Evolutionary conservation across 2,113 vertebrate species (phyloP), one percentile per base, ranked within the genome.

Genomic region (Panthera tigris): DNA sequence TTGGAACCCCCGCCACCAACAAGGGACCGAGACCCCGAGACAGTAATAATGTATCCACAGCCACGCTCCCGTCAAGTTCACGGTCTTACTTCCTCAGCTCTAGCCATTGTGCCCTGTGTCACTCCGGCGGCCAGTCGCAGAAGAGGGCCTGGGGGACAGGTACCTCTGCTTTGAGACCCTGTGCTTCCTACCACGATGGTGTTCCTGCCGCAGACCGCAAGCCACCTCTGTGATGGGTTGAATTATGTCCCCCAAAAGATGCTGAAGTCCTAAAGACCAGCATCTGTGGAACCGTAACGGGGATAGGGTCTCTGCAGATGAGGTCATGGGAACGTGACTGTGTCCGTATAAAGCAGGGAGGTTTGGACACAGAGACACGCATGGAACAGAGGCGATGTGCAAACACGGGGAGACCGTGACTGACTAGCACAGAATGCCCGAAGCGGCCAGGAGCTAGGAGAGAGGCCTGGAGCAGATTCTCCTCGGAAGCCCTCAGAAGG

Each of bases 11-110:
- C n/a, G 31, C 31, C 29, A 29, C 11, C 50, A 73, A 13, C 5
- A 5, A 74, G 89, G 25, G 66, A 12, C 52, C 0, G 29, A 87
- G 93, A 68, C 18, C 31, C 23, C 3, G 36, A 25, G 31, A 65
- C 8, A 13, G 23, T 16, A 27, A 18, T 13, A 23, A 80, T 0
- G 4, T 2, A 15, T 2, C 27, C 7, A 7, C 0, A 7, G 85
- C 36, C 65, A 13, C 0, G 0, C 1, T 66, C 55, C 27, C 29
- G 65, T 52, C 61, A 27, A 55, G 15, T 9, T 48, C 63, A 11
- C 0, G 6, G 18, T 27, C 12, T 2, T 4, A 8, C 4, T 11
- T 23, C 11, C 21, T 9, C 6, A 12, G 45, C 33, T 31, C 48
- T 65, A n/a, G 90, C 1, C 0, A 9, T 11, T 19, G 2, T 39